Base-by-base conservation (phyloP, 2,888 invertebrate genomes). In the Cephus nigrinus region DNA sequence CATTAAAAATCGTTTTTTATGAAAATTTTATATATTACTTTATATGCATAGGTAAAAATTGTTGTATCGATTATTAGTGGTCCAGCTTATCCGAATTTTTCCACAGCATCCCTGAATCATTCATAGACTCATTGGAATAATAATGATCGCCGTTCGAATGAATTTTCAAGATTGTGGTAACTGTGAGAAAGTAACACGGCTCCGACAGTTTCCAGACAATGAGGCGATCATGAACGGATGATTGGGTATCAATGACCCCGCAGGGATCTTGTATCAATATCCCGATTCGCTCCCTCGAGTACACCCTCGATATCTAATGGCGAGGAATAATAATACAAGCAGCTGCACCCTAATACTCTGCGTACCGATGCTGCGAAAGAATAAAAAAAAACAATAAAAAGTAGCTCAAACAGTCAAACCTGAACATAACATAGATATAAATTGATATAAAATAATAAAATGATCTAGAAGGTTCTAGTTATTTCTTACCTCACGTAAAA, bases 221-320 rank as follows among this genome's bases (percentile, higher is more conserved):
- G 76, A 85, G 78, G 74, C 80, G 83, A 86, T 88, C 85, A 80
- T 90, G 85, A 87, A 90, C 90, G 87, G 88, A 84, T 88, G 87
- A 90, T 91, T 86, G 90, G 86, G 84, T 90, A 90, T 91, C 91
- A 91, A 91, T 91, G 85, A 90, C 88, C 88, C 88, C 88, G 86
- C 87, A 88, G 86, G 79, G 73, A 79, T 74, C 78, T 73, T 79
- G 79, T 79, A 82, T 83, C 78, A 80, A 81, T 80, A 86, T 86
- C 86, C 81, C 78, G 80, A 82, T 83, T 85, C 75, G 75, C 79
- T 79, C 84, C 81, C 79, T 84, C 79, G 79, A 88, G 87, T 80
- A 83, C 82, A 77, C 86, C 79, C 87, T 89, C 85, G 86, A 87
- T 85, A 83, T 81, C 80, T 82, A 81, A 81, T 80, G 81, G 82